Evolutionary conservation across 2,797 vertebrate genomes (phyloP).

Genomic region (Helostoma temminkii): DNA sequence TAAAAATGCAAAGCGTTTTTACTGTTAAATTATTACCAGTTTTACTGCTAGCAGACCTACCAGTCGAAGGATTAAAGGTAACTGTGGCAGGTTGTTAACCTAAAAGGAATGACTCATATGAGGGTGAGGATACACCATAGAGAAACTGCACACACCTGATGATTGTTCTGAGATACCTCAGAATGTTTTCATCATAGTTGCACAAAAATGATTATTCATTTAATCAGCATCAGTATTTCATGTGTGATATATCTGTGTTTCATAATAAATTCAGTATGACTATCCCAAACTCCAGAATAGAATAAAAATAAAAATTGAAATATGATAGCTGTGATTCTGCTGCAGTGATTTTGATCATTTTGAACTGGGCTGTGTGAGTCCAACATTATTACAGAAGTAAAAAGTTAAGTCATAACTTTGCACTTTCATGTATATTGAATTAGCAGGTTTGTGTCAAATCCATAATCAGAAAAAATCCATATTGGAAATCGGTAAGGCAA

Average conservation of each 20-base stretch:
- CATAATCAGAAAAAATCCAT: background rate
- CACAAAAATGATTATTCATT: no score
- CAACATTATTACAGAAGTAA: background rate
- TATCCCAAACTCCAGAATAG: no score
- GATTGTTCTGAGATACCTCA: constrained; percentile 3
- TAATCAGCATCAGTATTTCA: no score
- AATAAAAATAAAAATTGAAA: no score
- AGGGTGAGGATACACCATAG: background rate
- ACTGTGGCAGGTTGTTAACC: background rate
- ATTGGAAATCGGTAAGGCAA: constrained; percentile 9
- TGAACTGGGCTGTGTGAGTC: background rate
- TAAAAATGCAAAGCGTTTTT: background rate
- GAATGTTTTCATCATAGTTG: background rate
- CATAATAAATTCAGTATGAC: no score
- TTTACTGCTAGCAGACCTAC: background rate
- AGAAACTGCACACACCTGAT: background rate
- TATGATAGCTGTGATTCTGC: no score
- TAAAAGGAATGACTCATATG: constrained; percentile 5
- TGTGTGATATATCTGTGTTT: no score
- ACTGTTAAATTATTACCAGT: no score
- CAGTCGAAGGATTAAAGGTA: background rate
- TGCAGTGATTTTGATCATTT: background rate
- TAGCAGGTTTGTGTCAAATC: constrained; percentile 4
- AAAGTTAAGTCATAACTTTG: background rate
- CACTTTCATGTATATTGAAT: background rate